These are phyloP conservation scores for Probaryconus sp. DNA, from an alignment of 1,140 invertebrate species.

Conservation along the genomic window DNA sequence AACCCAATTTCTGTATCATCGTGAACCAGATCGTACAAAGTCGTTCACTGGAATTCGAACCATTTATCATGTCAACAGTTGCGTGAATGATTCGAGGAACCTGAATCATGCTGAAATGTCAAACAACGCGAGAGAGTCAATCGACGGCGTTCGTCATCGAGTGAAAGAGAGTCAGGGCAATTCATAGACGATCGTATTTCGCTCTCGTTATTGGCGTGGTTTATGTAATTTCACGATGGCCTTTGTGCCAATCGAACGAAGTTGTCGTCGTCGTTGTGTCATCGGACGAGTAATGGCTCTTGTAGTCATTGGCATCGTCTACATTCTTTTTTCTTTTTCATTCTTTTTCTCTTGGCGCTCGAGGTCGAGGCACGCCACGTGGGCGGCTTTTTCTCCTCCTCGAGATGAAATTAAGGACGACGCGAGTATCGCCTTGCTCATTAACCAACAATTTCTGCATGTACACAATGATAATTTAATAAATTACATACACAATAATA, in stretches of 20 bases:
- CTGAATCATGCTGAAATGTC: too few species aligned
- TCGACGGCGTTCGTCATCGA: too few species aligned
- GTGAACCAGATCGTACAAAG: too few species aligned
- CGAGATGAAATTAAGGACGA: slow-evolving; percentile 55
- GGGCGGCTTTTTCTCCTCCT: slow-evolving; percentile 42
- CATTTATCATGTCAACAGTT: too few species aligned
- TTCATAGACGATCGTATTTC: slow-evolving; percentile 8
- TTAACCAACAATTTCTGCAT: slow-evolving; percentile 36
- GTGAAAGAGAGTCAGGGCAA: not conserved
- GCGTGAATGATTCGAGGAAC: too few species aligned
- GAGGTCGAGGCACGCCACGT: slow-evolving; percentile 27
- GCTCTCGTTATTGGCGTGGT: slow-evolving; percentile 1
- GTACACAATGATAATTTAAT: slow-evolving; percentile 31
- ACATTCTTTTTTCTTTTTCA: slow-evolving; percentile 14
- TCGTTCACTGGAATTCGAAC: too few species aligned
- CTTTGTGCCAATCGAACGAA: slow-evolving; percentile 44
- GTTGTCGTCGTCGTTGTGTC: slow-evolving; percentile 22
- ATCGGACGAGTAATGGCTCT: slow-evolving; percentile 30
- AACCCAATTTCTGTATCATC: too few species aligned
- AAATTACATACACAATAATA: slow-evolving; percentile 4
- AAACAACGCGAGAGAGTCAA: too few species aligned
- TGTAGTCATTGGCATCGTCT: slow-evolving; percentile 1
- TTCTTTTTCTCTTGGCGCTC: slow-evolving; percentile 22
- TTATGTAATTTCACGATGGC: slow-evolving; percentile 36
- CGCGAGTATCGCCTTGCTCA: slow-evolving; percentile 41